Evolutionary conservation across 2,888 invertebrate genomes (phyloP), one percentile per base, ranked within the genome.

Genomic region (Meteorus cinctellus): DNA sequence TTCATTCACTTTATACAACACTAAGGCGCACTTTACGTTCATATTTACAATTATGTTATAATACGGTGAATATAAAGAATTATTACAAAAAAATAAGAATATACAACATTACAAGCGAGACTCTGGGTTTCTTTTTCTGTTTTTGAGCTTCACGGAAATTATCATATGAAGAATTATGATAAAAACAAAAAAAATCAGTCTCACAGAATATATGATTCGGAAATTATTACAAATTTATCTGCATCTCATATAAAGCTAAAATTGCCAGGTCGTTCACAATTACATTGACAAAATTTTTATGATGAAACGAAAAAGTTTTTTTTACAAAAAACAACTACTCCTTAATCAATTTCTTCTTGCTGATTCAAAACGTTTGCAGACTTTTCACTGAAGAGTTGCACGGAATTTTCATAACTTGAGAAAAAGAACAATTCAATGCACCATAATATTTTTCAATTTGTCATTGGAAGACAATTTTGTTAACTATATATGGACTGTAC

Each of bases 1-100:
- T 24, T 8, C 76, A 74, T 79, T 78, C 78, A 79, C 77, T 79
- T 78, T 84, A 84, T 84, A 83, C 84, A 86, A 80, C 85, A 82
- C 45, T 74, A 68, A 72, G 16, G 19, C 19, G 10, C 71, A 79
- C 63, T 66, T 72, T 75, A 78, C 78, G 75, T n/a, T 79, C 79
- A 80, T 86, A 88, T 88, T 85, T 89, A 88, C 89, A 88, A 36
- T 68, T 67, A 63, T 45, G 76, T 75, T 59, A 73, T 55, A 69
- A 62, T 24, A 70, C 65, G 75, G 67, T 79, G 81, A 81, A 69
- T 78, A 73, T 77, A 79, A 83, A 84, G 77, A 75, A 78, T 80
- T 88, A 87, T 88, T 88, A 88, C 72, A 75, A 65, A 65, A 27
- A 45, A 41, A 72, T 1, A 62, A 70, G 5, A 70, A 70, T 75